Percentiles rank a stretch among this genome's conserved stretches.
Conservation (phyloP, 2,113 vertebrate genomes). For the Pongo pygmaeus region DNA sequence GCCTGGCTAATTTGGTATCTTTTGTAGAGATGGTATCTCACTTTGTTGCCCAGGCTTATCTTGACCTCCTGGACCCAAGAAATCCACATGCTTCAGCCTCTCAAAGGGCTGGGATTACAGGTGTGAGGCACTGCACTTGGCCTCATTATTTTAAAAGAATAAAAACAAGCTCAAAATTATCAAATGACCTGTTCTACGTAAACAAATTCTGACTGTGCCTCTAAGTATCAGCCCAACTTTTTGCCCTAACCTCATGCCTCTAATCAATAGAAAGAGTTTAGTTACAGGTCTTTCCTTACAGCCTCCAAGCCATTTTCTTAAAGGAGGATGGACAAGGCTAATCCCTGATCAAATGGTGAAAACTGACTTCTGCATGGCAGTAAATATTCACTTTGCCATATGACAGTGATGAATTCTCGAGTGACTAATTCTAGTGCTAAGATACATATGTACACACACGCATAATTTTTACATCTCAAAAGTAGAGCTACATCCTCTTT, state of each 20-base stretch:
- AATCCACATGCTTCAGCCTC: too few species aligned
- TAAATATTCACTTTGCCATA: neutral
- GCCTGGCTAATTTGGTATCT: neutral
- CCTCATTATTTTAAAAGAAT: neutral
- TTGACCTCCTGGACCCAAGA: too few species aligned
- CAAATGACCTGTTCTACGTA: neutral
- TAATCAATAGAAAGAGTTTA: neutral
- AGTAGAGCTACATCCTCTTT: neutral
- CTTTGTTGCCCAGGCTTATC: neutral
- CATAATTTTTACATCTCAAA: neutral
- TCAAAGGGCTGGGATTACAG: too few species aligned
- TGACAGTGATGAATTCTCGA: neutral
- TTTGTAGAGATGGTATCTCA: neutral
- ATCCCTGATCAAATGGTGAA: neutral
- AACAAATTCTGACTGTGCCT: neutral
- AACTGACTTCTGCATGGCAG: neutral
- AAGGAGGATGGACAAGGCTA: neutral
- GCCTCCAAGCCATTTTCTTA: neutral
- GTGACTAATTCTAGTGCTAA: rapidly evolving
- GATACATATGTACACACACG: rapidly evolving
- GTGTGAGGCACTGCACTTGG: too few species aligned
- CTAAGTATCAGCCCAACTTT: neutral
- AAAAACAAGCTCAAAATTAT: slow-evolving; percentile 12
- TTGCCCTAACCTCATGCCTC: neutral
- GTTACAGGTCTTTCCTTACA: neutral